A percentile compares a stretch with the other conserved stretches of the same genome.
phyloP scores from a whole-genome alignment of 2,888 invertebrate species.

The Apodemia hepburni region DNA sequence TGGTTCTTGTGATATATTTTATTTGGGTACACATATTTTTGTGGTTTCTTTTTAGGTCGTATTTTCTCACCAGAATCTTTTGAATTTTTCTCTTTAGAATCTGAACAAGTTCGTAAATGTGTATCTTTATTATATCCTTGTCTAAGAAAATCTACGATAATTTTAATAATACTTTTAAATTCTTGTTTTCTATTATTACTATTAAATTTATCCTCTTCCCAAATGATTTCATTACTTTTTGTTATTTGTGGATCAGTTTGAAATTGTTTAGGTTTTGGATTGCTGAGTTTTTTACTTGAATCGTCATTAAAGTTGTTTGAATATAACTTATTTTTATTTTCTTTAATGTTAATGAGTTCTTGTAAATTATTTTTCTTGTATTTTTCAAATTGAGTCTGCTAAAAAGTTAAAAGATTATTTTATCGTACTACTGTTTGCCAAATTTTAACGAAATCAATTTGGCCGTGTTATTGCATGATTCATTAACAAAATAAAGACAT shows the following conservation, averaged over 20 bases:
- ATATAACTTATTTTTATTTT: neutral
- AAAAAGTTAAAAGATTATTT: too few relatives aligned
- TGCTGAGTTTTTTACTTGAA: neutral
- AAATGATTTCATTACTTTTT: neutral
- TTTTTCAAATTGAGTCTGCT: neutral
- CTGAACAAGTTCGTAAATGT: too few relatives aligned
- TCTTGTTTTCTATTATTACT: neutral
- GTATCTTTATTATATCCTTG: neutral
- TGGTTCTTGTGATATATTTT: too few relatives aligned
- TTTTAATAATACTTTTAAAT: neutral
- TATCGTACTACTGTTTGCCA: too few relatives aligned
- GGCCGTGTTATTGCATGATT: too few relatives aligned
- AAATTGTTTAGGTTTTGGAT: neutral
- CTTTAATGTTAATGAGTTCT: neutral
- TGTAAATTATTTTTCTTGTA: neutral
- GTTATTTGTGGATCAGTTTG: neutral
- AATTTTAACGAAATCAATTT: too few relatives aligned
- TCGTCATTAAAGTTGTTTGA: neutral
- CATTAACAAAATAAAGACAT: too few relatives aligned
- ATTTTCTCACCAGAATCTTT: too few relatives aligned
- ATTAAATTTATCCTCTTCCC: neutral
- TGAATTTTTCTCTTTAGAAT: too few relatives aligned
- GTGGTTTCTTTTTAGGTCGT: too few relatives aligned
- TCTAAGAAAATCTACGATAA: neutral
- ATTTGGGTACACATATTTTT: too few relatives aligned